Percentiles rank a stretch among this genome's conserved stretches.
These are phyloP conservation scores for Otolemur crassicaudatus DNA, from an alignment of 2,797 vertebrate species.

Conservation along the genomic window DNA sequence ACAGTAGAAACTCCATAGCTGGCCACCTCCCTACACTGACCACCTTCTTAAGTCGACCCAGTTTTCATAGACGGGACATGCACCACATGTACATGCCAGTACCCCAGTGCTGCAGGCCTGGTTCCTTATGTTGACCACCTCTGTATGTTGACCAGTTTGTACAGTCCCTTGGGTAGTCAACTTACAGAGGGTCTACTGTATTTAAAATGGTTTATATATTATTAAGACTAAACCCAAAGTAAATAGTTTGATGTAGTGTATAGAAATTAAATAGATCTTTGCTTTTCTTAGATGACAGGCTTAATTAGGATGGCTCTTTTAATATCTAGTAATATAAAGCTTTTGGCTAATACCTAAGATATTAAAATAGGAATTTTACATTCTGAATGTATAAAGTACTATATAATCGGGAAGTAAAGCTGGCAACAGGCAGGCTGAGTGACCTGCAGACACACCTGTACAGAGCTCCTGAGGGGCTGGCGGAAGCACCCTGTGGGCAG, in stretches of 20 bases:
- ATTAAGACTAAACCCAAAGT: slow-evolving; percentile 47
- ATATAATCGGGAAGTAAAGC: background rate
- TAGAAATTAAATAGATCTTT: slow-evolving; percentile 15
- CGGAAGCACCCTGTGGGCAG: background rate
- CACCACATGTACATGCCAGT: no score
- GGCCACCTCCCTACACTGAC: no score
- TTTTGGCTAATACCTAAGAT: background rate
- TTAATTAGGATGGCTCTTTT: background rate
- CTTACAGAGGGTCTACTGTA: no score
- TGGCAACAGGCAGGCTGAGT: background rate
- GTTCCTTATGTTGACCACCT: no score
- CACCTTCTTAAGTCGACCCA: no score
- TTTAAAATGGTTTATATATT: background rate
- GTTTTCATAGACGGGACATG: no score
- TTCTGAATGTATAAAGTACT: background rate
- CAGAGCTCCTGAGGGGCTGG: background rate
- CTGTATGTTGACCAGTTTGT: no score
- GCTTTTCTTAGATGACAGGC: slow-evolving; percentile 1
- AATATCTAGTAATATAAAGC: background rate
- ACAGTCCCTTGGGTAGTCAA: no score
- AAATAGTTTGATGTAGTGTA: background rate
- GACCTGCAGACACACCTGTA: background rate
- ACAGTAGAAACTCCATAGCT: no score
- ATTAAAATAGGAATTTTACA: background rate
- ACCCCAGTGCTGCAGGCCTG: no score